Percentiles rank a stretch among this genome's conserved stretches.
Conservation (phyloP, 2,797 vertebrate species). For the Sebastes itinus region DNA sequence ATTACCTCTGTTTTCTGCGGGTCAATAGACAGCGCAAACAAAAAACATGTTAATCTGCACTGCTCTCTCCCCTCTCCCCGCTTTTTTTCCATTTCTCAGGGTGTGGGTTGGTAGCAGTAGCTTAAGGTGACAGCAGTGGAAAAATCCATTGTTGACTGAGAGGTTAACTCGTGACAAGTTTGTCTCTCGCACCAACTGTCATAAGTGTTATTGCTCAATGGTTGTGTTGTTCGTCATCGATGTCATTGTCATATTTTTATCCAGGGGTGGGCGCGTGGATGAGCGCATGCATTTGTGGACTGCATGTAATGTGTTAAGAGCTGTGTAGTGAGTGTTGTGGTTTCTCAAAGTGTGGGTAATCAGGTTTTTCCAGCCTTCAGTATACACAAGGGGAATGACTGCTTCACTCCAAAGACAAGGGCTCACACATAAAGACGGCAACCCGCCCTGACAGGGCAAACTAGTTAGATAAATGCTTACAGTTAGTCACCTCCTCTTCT, state of each 20-base stretch:
- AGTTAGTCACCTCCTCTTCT: slow-evolving; percentile 33
- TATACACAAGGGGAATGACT: slow-evolving; percentile 15
- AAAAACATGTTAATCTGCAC: slow-evolving; percentile 11
- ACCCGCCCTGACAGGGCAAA: slow-evolving; percentile 62
- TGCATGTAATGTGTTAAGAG: not conserved
- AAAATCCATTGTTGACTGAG: slow-evolving; percentile 38
- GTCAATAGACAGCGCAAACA: slow-evolving; percentile 6
- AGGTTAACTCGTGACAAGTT: slow-evolving; percentile 25
- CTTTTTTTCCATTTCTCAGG: not conserved
- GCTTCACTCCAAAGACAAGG: slow-evolving; percentile 26
- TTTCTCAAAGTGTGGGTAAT: slow-evolving; percentile 39
- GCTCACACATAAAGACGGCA: slow-evolving; percentile 25
- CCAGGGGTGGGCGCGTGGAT: not conserved
- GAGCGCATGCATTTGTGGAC: not conserved
- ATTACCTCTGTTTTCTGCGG: not conserved
- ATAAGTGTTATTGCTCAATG: slow-evolving; percentile 6
- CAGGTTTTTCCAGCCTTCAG: slow-evolving; percentile 70
- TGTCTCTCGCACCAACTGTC: slow-evolving; percentile 6
- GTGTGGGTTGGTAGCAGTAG: slow-evolving; percentile 2
- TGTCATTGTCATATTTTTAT: not conserved
- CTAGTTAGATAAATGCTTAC: slow-evolving; percentile 63
- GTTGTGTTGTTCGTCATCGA: slow-evolving; percentile 5
- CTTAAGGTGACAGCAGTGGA: slow-evolving; percentile 32
- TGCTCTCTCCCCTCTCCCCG: not conserved
- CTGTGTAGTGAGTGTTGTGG: slow-evolving; percentile 2